These are phyloP conservation scores for Zapus hudsonius DNA, from an alignment of 2,113 vertebrate species.

Conservation along the genomic window DNA sequence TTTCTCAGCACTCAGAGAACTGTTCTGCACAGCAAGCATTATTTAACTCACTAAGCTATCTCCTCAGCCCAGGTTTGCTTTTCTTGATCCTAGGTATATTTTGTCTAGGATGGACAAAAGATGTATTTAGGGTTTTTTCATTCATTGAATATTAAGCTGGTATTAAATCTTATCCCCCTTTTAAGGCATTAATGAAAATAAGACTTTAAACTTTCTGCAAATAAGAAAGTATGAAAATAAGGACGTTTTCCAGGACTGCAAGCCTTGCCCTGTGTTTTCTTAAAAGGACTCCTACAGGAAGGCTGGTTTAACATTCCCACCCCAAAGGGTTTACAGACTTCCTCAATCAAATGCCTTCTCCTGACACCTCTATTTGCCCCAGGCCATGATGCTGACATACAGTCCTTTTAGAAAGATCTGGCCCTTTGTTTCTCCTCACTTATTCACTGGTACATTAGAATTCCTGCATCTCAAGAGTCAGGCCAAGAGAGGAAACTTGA, in stretches of 20 bases:
- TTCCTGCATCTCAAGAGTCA: neutral
- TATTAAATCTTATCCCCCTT: neutral
- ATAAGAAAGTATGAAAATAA: neutral
- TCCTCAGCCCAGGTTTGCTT: too few relatives aligned
- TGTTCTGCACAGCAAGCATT: neutral
- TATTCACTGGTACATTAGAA: neutral
- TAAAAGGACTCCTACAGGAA: neutral
- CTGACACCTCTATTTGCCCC: neutral
- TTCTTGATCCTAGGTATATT: too few relatives aligned
- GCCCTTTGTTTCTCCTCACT: neutral
- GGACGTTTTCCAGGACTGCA: neutral
- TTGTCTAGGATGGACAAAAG: neutral
- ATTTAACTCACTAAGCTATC: too few relatives aligned
- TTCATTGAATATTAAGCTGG: neutral
- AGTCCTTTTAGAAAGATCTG: neutral
- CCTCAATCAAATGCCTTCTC: neutral
- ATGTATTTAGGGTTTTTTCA: neutral
- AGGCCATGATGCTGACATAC: fast-evolving
- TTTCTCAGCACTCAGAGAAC: neutral
- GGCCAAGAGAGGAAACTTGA: neutral
- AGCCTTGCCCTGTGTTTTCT: neutral
- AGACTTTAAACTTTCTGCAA: neutral
- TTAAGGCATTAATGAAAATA: neutral
- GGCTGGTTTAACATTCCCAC: neutral
- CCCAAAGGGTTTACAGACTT: too few relatives aligned